Evolutionary conservation across 2,888 invertebrate species (phyloP).

Genomic region (Morpho achilles): DNA sequence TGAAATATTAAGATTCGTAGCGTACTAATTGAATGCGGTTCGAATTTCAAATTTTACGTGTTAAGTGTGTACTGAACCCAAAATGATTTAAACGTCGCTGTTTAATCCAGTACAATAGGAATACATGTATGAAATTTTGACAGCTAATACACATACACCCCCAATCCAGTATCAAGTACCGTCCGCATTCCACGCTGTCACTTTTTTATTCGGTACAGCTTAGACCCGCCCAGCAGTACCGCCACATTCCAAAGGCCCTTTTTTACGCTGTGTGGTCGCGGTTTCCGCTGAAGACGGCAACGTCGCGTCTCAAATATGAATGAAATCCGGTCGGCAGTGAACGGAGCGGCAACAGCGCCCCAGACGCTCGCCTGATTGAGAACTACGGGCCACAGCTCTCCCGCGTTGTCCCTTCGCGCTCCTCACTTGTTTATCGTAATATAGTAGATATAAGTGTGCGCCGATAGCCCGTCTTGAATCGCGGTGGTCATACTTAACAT

Average conservation of each 20-base stretch:
- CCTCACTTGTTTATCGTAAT: conserved; percentile 34
- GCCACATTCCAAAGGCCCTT: conserved; percentile 76
- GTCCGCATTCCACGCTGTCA: conserved; percentile 65
- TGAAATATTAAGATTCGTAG: no score
- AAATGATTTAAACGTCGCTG: no score
- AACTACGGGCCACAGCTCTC: conserved; percentile 58
- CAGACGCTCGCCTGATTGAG: conserved; percentile 75
- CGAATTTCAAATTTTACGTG: no score
- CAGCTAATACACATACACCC: conserved; percentile 14
- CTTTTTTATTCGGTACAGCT: conserved; percentile 65
- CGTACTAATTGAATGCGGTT: no score
- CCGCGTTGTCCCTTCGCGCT: conserved; percentile 56
- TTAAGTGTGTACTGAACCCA: no score
- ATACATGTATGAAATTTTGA: conserved; percentile 20
- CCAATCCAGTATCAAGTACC: conserved; percentile 38
- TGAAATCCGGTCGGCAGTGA: conserved; percentile 74
- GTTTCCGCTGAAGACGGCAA: conserved; percentile 78
- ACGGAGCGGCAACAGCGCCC: conserved; percentile 72
- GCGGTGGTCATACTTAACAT: conserved; percentile 41
- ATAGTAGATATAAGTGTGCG: conserved; percentile 31
- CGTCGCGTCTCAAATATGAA: conserved; percentile 78
- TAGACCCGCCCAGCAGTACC: conserved; percentile 73
- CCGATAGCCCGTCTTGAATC: conserved; percentile 29
- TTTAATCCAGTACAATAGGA: no score
- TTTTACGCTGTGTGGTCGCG: conserved; percentile 78